Conservation (phyloP, 1,140 invertebrate genomes). For the Drosophila bocqueti region DNA sequence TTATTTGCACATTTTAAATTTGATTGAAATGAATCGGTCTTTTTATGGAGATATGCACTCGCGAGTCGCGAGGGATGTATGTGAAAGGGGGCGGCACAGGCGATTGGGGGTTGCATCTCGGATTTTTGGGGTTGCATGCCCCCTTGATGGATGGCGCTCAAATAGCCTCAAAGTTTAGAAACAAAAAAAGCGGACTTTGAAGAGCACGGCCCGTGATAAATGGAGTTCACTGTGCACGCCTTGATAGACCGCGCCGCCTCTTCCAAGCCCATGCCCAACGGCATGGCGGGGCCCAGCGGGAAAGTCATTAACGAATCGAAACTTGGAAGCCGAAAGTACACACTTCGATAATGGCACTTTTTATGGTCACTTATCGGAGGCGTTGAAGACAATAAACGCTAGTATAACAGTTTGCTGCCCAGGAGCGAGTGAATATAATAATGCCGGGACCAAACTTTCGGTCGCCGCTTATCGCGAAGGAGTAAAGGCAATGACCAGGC, state of each 20-base stretch:
- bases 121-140: constrained; percentile 24
- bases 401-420: constrained; percentile 26
- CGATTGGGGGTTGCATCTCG: constrained; percentile 36
- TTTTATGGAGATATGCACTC: constrained; percentile 57
- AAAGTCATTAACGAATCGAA: constrained; percentile 58
- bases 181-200: constrained; percentile 13
- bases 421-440: constrained; percentile 32
- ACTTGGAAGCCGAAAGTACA: constrained; percentile 25
- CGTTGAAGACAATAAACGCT: constrained; percentile 58
- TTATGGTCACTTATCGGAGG: constrained; percentile 65
- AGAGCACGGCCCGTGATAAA: constrained; percentile 29
- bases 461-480: constrained; percentile 44
- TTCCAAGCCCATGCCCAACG: background rate
- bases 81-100: background rate
- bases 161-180: constrained; percentile 51
- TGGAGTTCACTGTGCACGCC: constrained; percentile 18
- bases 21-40: constrained; percentile 77
- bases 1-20: constrained; percentile 73
- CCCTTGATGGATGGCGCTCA: constrained; percentile 50
- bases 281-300: background rate
- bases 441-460: constrained; percentile 21
- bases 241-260: background rate
- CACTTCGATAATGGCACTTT: constrained; percentile 55
- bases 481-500: constrained; percentile 11
- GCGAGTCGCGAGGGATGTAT: constrained; percentile 4